phyloP scores from a whole-genome alignment of 2,113 vertebrate genomes.

The Neopipo cinnamomea region DNA sequence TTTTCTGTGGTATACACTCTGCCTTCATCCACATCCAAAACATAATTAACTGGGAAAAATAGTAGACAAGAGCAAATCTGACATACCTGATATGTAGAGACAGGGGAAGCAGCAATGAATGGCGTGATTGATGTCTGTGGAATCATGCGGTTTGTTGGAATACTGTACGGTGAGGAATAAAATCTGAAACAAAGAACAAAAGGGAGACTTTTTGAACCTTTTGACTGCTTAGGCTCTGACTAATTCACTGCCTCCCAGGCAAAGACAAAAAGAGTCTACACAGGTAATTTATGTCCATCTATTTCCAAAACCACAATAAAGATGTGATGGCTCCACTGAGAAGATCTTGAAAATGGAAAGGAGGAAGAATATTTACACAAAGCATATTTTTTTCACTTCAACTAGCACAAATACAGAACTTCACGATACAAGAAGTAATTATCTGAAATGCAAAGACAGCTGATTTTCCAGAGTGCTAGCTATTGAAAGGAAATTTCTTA shows the following conservation, averaged over 20 bases:
- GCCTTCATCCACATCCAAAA: slow-evolving; percentile 23
- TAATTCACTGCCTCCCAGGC: slow-evolving; percentile 6
- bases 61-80: slow-evolving; percentile 31
- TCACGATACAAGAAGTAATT: slow-evolving; percentile 22
- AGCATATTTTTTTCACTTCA: slow-evolving; percentile 43
- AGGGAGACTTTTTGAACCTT: slow-evolving; percentile 58
- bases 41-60: neutral
- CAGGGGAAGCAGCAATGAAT: slow-evolving; percentile 97
- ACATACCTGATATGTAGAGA: slow-evolving; percentile 98
- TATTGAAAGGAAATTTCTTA: slow-evolving; percentile 23
- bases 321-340: slow-evolving; percentile 13
- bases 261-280: neutral
- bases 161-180: slow-evolving; percentile 98
- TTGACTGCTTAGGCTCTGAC: neutral
- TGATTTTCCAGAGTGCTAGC: slow-evolving; percentile 45
- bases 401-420: slow-evolving; percentile 35
- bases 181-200: slow-evolving; percentile 86
- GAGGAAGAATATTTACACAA: slow-evolving; percentile 53
- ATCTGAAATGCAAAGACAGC: slow-evolving; percentile 47
- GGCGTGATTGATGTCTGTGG: slow-evolving; percentile 97
- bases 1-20: neutral
- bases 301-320: slow-evolving; percentile 29
- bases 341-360: slow-evolving; percentile 29
- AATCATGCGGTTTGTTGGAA: slow-evolving; percentile 98
- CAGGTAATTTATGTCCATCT: slow-evolving; percentile 27